Evolutionary conservation across 2,888 invertebrate species (phyloP), one percentile per base, ranked within the genome.

Genomic region (Caenorhabditis wallacei): DNA sequence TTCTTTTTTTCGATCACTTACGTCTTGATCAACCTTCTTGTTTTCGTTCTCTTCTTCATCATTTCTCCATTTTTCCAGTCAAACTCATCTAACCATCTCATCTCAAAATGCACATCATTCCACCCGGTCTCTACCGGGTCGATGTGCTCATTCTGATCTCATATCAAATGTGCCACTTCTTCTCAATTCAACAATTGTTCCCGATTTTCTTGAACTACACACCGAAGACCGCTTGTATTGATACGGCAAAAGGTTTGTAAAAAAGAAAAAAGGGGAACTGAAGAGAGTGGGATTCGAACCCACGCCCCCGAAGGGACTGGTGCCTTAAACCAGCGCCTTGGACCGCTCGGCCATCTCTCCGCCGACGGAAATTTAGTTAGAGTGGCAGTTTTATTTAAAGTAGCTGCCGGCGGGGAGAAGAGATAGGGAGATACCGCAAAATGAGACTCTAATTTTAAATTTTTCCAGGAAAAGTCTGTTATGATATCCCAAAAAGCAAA

Each of bases 271-370:
- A 66, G 51, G 30, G 13, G 11, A 64, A 51, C 53, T 66, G 51
- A 66, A 66, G 64, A 64, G 64, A 64, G 64, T 64, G 64, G 64
- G 64, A 51, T 64, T 95, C 95, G 95, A 95, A 95, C 95, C 95
- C 95, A 95, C 95, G 95, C 95, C 95, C 90, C 92, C 95, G 95
- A 95, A 94, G 95, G 95, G 95, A 95, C 95, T 95, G 88, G 89
- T 86, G 95, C 95, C 95, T 95, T 95, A 95, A 95, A 95, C 95
- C 95, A 95, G 95, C 95, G 95, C 95, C 95, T 95, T 95, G 95
- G 95, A 95, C 95, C 95, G 95, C 95, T 95, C 95, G 95, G 95
- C 95, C 95, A 95, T 88, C 86, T 88, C 86, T 79, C 79, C 79
- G 51, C 20, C 7, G 18, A 3, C 2, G 2, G 40, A 13, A 40